These are phyloP conservation scores for Chironomus riparius DNA, from an alignment of 2,888 invertebrate genomes.

Conservation along the genomic window DNA sequence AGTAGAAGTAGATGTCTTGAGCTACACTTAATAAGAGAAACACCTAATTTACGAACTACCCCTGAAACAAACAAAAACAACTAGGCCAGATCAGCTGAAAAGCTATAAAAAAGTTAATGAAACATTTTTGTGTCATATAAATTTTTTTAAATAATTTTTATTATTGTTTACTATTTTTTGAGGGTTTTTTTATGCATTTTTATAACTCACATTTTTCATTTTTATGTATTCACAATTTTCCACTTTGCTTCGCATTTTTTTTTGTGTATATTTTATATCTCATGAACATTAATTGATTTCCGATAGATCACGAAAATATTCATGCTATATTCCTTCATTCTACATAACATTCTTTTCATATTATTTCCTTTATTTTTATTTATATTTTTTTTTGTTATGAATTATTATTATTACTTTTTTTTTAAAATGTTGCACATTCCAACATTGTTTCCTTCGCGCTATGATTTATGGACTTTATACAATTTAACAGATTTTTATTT, in stretches of 20 bases:
- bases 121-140: background rate
- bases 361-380: too few relatives aligned
- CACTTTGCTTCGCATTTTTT: background rate
- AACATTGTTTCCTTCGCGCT: too few relatives aligned
- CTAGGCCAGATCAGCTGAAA: background rate
- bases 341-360: background rate
- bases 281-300: slow-evolving; percentile 10
- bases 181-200: background rate
- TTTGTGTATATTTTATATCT: background rate
- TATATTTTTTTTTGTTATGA: background rate
- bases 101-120: background rate
- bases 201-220: background rate
- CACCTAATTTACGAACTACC: too few relatives aligned
- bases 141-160: slow-evolving; percentile 14
- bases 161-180: slow-evolving; percentile 9
- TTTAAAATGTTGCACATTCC: too few relatives aligned
- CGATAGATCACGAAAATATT: slow-evolving; percentile 1
- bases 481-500: slow-evolving; percentile 7
- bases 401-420: background rate
- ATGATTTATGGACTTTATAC: background rate
- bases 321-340: background rate
- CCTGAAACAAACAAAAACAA: too few relatives aligned
- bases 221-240: slow-evolving; percentile 15
- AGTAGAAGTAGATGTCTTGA: too few relatives aligned
- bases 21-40: too few relatives aligned